Evolutionary conservation across 1,140 invertebrate species (phyloP), one percentile per base, ranked within the genome.

Genomic region (Panulirus ornatus): DNA sequence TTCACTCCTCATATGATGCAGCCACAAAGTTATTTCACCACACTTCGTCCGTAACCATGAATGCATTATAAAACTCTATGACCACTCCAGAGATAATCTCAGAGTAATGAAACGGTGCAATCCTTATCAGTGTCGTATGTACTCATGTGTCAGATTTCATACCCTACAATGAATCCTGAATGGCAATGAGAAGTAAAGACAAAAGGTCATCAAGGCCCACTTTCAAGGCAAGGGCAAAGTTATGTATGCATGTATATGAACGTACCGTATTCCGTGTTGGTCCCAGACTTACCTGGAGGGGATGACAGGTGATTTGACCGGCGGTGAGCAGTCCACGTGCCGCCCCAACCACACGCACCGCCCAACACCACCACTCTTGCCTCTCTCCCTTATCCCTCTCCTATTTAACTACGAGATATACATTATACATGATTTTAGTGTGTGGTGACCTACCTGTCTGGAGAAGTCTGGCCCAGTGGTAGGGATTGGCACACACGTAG

Each of bases 401-500:
- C 42, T 73, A 22, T 22, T 76, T 19, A 75, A 6, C 36, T n/a
- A 36, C 0, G 36, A 34, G 14, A 44, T 40, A 2, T 14, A n/a
- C 38, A 22, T 85, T 34, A 54, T 44, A 84, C 63, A n/a, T n/a
- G 16, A 71, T 40, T 42, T 42, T 34, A 44, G 16, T 16, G 22
- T 36, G 27, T 3, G 5, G 34, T 34, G 42, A 44, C 88, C 6
- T 76, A 89, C 88, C 88, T 89, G 88, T 83, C 40, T 83, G 51
- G 42, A 83, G 79, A 16, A 89, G 79, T 83, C 88, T 71, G 66
- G 88, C 88, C 88, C 88, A 89, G 81, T 89, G 88, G 81, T 89
- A 89, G 22, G 88, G 88, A 70, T 89, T 89, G 88, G 88, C 88
- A 84, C 88, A 89, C 79, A 89, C 88, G 81, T 89, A 89, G 42